Percentiles rank a stretch among this genome's conserved stretches.
These are phyloP conservation scores for Pogonomyrmex californicus DNA, from an alignment of 1,140 invertebrate genomes.

Conservation along the genomic window DNA sequence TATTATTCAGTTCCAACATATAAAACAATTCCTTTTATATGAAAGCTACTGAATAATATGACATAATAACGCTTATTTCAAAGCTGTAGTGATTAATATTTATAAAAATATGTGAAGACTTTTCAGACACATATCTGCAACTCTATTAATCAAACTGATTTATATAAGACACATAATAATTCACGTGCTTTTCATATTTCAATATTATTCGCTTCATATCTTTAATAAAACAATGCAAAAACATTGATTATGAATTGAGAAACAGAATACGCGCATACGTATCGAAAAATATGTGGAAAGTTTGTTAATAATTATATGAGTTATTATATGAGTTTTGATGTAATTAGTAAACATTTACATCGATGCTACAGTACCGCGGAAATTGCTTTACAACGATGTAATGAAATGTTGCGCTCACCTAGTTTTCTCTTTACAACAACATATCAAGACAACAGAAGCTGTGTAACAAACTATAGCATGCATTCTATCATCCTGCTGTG, in stretches of 20 bases:
- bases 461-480: constrained; percentile 10
- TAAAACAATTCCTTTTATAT: constrained; percentile 25
- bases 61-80: constrained; percentile 3
- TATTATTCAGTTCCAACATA: background rate
- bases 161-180: constrained; percentile 1
- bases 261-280: background rate
- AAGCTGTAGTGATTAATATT: constrained; percentile 12
- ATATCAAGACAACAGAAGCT: background rate
- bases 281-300: background rate
- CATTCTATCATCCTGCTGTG: background rate
- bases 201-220: background rate
- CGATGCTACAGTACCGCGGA: background rate
- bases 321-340: background rate
- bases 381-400: background rate
- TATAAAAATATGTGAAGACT: background rate
- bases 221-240: background rate
- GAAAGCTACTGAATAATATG: background rate
- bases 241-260: background rate
- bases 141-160: background rate
- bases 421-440: background rate
- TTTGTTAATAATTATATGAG: background rate
- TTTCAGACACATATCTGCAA: too few relatives aligned
- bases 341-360: background rate
- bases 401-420: constrained; percentile 16
- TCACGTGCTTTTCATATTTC: background rate